Evolutionary conservation across 1,140 invertebrate species (phyloP), one percentile per base, ranked within the genome.

Genomic region (Phymorhynchus buccinoides): DNA sequence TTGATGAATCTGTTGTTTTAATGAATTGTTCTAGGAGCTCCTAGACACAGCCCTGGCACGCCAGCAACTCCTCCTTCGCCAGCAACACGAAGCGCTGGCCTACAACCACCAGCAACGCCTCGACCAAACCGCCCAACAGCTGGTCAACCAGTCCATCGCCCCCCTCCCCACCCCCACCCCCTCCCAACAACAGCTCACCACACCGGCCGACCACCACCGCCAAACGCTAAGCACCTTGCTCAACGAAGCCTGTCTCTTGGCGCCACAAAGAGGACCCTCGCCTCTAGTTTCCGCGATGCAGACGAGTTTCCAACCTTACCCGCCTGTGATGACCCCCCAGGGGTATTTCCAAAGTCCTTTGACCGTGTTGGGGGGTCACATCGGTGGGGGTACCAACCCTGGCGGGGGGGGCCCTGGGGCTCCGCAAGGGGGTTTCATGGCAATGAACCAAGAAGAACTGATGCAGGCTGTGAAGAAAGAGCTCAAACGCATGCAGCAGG

Each of bases 51-150:
- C 81, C 27, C 32, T 73, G 27, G 35, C 81, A 27, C 35, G 81
- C 6, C 81, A 83, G 41, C 81, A 83, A 27, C 41, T 83, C 27
- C 62, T 83, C 2, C 66, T 83, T 37, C 62, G 81, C 7, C 81
- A 83, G 39, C 81, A 83, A 30, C 81, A 83, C 39, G 81, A 83
- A 73, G 81, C 44, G 37, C 30, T 83, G 81, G 81, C 41, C 27
- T 44, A 73, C 39, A 35, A 6, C 35, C 62, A 73, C 66, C 81
- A 39, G 1, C 81, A 83, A 18, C 62, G 73, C 12, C 32, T 83
- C 14, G 81, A 83, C 37, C 81, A 83, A 30, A 62, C 71, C 9
- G 81, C 81, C 9, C 81, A 83, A 18, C 81, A 73, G 22, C 37
- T 83, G 6, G 62, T 83, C 81, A 83, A 83, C 81, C 42, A n/a